Evolutionary conservation across 2,888 invertebrate species (phyloP), one percentile per base, ranked within the genome.

Genomic region (Philaethria dido): DNA sequence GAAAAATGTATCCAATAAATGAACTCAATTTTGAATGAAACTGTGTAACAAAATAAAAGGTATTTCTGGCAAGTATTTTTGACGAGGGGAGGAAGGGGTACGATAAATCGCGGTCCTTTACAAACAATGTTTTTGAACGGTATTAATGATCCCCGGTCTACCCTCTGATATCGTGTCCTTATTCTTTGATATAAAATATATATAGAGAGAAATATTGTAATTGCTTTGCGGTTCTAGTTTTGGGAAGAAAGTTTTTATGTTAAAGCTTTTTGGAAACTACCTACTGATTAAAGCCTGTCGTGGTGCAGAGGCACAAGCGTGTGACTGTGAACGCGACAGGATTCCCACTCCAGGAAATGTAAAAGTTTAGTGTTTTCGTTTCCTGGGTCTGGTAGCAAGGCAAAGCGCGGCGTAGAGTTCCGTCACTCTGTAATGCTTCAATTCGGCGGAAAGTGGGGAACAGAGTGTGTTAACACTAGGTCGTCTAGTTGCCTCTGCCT

Each of bases 121-220:
- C 88, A 88, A 89, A 89, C 87, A 88, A 85, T 88, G 88, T 87
- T 85, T 85, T 82, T 86, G 89, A 89, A 80, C 83, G 83, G 80
- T 89, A 89, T 89, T 88, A 89, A 88, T 88, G 85, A 82, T 78
- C 73, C 78, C 42, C 70, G 62, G 65, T 75, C 76, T 54, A 60
- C 69, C 70, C 66, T 64, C 76, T 73, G 82, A 84, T 85, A 85
- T 82, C 85, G 79, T 82, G 72, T 86, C 69, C 83, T 82, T 80
- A 81, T 81, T 84, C 84, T 83, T 80, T 81, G 83, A 85, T 79
- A 82, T 78, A 69, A 73, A 68, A 69, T 66, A 69, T 70, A 71
- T 70, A 70, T 64, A 65, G 65, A 62, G 62, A 72, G 66, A 70
- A n/a, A n/a, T n/a, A n/a, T n/a, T n/a, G n/a, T 73, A 70, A 73